Evolutionary conservation across 2,113 vertebrate genomes (phyloP).

Genomic region (Oryzias curvinotus): DNA sequence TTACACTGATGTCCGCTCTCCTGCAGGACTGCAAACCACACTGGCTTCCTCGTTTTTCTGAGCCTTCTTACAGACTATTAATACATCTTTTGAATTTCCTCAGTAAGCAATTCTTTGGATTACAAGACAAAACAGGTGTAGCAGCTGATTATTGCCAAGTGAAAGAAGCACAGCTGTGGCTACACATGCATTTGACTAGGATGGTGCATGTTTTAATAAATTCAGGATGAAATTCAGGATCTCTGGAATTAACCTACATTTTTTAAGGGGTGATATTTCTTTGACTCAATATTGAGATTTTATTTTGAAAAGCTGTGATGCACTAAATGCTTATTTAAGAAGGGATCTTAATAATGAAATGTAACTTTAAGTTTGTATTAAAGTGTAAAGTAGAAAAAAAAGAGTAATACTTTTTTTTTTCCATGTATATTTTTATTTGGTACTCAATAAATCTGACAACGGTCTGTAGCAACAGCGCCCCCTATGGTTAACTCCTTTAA

Average conservation of each 20-base stretch:
- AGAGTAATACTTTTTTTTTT: too few species aligned
- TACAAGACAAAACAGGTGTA: slow-evolving; percentile 60
- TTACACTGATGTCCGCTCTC: slow-evolving; percentile 35
- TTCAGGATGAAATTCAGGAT: slow-evolving; percentile 15
- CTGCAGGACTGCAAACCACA: slow-evolving; percentile 23
- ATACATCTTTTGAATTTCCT: slow-evolving; percentile 33
- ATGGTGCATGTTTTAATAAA: slow-evolving; percentile 32
- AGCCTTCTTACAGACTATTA: slow-evolving; percentile 48
- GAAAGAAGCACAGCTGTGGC: slow-evolving; percentile 47
- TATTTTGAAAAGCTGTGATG: background rate
- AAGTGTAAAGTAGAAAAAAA: too few species aligned
- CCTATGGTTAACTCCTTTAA: background rate
- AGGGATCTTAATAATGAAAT: too few species aligned
- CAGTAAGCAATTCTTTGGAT: slow-evolving; percentile 48
- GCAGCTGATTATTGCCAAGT: slow-evolving; percentile 29
- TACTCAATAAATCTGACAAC: too few species aligned
- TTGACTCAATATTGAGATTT: background rate
- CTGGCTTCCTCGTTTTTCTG: slow-evolving; percentile 9
- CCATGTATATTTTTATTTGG: too few species aligned
- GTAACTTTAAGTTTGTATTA: too few species aligned
- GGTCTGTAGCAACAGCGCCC: background rate
- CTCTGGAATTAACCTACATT: background rate
- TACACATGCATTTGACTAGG: slow-evolving; percentile 7
- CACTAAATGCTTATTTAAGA: too few species aligned
- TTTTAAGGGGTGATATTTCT: background rate